These are phyloP conservation scores for Betta splendens DNA, from an alignment of 2,797 vertebrate genomes.

Conservation along the genomic window DNA sequence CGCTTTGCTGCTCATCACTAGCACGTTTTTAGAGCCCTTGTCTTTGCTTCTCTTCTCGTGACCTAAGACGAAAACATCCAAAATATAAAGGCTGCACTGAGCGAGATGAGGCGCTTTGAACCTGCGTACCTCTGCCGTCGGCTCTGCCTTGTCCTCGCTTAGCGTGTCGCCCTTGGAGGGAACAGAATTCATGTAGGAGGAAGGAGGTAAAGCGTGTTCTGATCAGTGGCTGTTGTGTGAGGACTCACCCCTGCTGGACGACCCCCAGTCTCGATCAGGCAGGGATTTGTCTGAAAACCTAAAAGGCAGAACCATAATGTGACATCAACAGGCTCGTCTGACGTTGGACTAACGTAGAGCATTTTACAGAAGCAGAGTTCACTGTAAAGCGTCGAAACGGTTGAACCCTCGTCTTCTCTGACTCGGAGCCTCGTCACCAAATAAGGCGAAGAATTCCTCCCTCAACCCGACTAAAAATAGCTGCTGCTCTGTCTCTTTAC, in stretches of 20 bases:
- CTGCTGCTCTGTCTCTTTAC: slow-evolving; percentile 70
- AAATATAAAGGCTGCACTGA: no score
- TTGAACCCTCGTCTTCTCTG: slow-evolving; percentile 62
- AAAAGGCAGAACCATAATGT: slow-evolving; percentile 46
- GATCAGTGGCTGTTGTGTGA: background rate
- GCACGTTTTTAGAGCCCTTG: slow-evolving; percentile 74
- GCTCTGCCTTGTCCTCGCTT: slow-evolving; percentile 75
- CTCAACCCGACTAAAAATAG: slow-evolving; percentile 80
- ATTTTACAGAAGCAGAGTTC: slow-evolving; percentile 12
- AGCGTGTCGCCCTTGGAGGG: slow-evolving; percentile 76
- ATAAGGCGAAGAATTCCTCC: slow-evolving; percentile 85
- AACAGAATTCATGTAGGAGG: no score
- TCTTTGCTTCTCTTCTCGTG: slow-evolving; percentile 79
- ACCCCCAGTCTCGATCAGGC: slow-evolving; percentile 72
- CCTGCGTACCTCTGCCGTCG: slow-evolving; percentile 79
- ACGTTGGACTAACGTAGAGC: slow-evolving; percentile 7
- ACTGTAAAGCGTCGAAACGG: slow-evolving; percentile 41
- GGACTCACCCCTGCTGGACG: slow-evolving; percentile 76
- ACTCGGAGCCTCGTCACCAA: slow-evolving; percentile 73
- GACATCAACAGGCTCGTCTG: slow-evolving; percentile 7
- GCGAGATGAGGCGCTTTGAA: background rate
- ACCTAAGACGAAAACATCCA: slow-evolving; percentile 78
- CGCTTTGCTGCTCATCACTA: slow-evolving; percentile 87
- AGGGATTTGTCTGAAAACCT: slow-evolving; percentile 82
- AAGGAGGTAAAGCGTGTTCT: no score